Evolutionary conservation across 37 sponge, comb jelly and placozoan genomes (phyloP).

Genomic region (Spongilla lacustris): DNA sequence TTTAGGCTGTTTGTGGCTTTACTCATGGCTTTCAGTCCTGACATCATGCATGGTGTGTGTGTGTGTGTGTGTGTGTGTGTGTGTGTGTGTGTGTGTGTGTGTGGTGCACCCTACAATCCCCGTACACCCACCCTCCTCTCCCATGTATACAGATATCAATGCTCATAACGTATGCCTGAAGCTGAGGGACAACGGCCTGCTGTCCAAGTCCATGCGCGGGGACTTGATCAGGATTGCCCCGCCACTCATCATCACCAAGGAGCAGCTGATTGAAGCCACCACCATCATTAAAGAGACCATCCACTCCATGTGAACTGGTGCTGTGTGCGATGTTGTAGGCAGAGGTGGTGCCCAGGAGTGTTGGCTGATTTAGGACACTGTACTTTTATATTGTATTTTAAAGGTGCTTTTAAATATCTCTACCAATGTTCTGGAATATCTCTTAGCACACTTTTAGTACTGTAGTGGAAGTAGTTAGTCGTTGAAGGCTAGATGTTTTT

Average conservation of each 20-base stretch:
- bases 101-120: too few relatives aligned
- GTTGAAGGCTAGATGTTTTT: too few relatives aligned
- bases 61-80: too few relatives aligned
- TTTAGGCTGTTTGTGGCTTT: too few relatives aligned
- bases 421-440: not conserved
- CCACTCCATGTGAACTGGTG: constrained; percentile 20
- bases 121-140: not conserved
- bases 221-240: constrained; percentile 91
- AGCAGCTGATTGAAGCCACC: constrained; percentile 82
- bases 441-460: not conserved
- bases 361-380: not conserved
- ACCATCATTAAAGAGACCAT: constrained; percentile 81
- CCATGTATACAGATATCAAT: not conserved
- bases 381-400: not conserved
- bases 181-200: constrained; percentile 86
- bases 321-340: not conserved
- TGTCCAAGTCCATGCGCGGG: constrained; percentile 90
- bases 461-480: too few relatives aligned
- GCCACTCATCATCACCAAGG: constrained; percentile 92
- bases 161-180: constrained; percentile 81
- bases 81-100: too few relatives aligned
- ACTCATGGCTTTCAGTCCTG: too few relatives aligned
- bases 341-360: not conserved
- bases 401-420: not conserved
- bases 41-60: too few relatives aligned